Conservation (phyloP, 2,113 vertebrate species). For the Theristicus caerulescens region DNA sequence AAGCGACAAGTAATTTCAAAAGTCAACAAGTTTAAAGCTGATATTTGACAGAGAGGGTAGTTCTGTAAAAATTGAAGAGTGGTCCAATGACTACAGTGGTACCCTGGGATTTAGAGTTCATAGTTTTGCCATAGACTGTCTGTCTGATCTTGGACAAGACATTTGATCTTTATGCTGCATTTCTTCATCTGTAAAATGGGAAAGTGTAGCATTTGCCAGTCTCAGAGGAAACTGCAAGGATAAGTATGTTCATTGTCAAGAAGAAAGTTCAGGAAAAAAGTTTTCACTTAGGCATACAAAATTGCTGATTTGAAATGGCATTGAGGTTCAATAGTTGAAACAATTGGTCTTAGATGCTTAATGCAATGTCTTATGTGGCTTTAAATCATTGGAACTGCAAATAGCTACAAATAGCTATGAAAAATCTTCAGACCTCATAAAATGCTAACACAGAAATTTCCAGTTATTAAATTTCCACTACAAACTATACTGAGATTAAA, state of each 20-base stretch:
- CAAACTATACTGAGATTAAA: not conserved
- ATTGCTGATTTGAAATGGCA: not conserved
- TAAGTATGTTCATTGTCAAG: not conserved
- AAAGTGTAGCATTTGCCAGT: not conserved
- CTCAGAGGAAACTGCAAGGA: not conserved
- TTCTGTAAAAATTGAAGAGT: not conserved
- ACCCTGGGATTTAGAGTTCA: not conserved
- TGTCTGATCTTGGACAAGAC: not conserved
- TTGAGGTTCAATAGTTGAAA: not conserved
- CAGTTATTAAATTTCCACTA: not conserved
- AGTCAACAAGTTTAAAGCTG: constrained; percentile 17
- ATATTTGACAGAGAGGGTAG: not conserved
- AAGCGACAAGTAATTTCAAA: constrained; percentile 30
- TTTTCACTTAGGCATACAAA: not conserved
- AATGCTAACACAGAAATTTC: not conserved
- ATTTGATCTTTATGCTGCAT: not conserved
- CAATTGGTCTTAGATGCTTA: not conserved
- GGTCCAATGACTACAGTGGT: not conserved
- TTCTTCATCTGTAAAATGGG: not conserved
- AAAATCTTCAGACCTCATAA: not conserved
- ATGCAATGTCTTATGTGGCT: not conserved
- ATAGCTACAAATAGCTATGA: not conserved
- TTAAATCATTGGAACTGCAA: not conserved
- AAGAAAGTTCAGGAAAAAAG: not conserved
- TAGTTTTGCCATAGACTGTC: not conserved